Base-by-base conservation (phyloP, 1,140 invertebrate genomes). In the Bombus waltoni region DNA sequence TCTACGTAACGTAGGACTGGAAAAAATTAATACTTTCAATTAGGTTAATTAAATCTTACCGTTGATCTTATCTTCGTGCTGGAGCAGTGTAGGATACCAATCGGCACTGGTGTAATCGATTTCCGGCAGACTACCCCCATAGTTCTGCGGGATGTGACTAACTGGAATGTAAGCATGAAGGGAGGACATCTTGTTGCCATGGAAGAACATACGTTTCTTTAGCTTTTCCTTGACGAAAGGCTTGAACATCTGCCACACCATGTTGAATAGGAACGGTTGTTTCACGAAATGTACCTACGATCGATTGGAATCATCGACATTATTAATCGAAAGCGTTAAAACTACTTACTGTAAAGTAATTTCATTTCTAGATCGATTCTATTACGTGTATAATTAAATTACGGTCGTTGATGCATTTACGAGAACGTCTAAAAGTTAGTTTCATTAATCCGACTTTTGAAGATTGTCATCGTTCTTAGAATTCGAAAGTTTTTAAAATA, bases 221-320 rank as follows among this genome's bases (percentile, higher is more conserved):
- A 98, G 96, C 94, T 99, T 99, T 87, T 98, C 97, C 81, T 96
- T 96, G 47, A 98, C 96, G 91, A 99, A 98, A 1, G 98, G 98
- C 93, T 98, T 98, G 94, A 99, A 97, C 92, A 99, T 96, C 72
- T 97, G 96, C 97, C 98, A 98, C 0, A 98, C 97, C 93, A 98
- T 96, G 88, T 98, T 98, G 94, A 99, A 98, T 72, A 98, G 95
- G 95, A 97, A 98, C 0, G 98, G 98, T 91, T 99, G 97, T 92
- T 98, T 98, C 0, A 99, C 97, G 90, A 99, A 97, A 94, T 99
- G 98, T 22, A 99, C 92, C 93, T 94, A 73, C 35, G 38, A 76
- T 40, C 15, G 13, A 65, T 65, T 25, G 8, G 0, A 2, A 11
- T 42, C 8, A 3, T 59, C 18, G 42, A 5, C 22, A 18, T 59